These are phyloP conservation scores for Capitella teleta DNA, from an alignment of 1,140 invertebrate genomes.

Conservation along the genomic window DNA sequence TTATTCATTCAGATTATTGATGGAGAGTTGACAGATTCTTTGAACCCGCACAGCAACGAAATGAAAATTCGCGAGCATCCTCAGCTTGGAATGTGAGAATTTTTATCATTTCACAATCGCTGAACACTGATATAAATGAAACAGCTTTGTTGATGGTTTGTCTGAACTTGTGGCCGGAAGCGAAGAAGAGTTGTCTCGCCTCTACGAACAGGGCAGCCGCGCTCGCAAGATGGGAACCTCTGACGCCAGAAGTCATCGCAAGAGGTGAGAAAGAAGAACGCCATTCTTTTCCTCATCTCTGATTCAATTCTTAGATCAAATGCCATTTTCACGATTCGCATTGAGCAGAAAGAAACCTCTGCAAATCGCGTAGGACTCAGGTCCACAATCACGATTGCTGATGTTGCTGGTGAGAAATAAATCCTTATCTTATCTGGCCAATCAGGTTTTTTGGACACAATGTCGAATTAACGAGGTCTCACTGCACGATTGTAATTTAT, in stretches of 20 bases:
- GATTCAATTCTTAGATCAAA: constrained; percentile 21
- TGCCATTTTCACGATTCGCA: constrained; percentile 25
- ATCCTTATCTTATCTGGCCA: no score
- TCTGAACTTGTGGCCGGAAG: constrained; percentile 31
- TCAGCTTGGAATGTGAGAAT: constrained; percentile 29
- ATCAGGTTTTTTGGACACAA: no score
- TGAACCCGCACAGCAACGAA: constrained; percentile 29
- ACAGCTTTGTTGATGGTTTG: constrained; percentile 31
- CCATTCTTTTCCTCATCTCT: no score
- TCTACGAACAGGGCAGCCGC: constrained; percentile 29
- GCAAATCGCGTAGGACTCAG: constrained; percentile 32
- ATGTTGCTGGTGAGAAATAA: constrained; percentile 21
- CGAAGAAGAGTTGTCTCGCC: constrained; percentile 22
- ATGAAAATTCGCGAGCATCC: constrained; percentile 31
- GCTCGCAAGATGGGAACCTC: constrained; percentile 31
- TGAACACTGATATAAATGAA: not conserved
- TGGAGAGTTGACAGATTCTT: constrained; percentile 30
- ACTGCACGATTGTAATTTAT: no score
- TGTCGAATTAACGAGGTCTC: no score
- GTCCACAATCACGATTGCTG: constrained; percentile 23
- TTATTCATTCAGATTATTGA: constrained; percentile 21
- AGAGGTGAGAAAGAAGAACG: no score
- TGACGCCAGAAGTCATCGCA: no score
- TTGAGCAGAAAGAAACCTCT: constrained; percentile 29
- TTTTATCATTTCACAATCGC: not conserved